Base-by-base conservation (phyloP, 2,888 invertebrate genomes). In the Euproctis similis region DNA sequence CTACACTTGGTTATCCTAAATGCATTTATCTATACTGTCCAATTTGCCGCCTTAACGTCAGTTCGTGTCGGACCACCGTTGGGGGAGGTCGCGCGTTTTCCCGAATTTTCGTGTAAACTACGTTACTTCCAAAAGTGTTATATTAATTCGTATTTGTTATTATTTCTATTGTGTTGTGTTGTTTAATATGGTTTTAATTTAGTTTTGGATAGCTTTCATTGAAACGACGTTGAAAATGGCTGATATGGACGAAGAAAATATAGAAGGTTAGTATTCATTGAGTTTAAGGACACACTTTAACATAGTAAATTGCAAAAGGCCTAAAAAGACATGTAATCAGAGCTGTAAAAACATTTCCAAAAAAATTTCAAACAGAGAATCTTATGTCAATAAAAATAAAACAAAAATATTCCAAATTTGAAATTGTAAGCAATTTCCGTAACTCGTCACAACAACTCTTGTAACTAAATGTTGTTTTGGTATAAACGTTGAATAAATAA, bases 221-320 rank as follows among this genome's bases (percentile, higher is more conserved):
- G 17, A 41, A 50, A 40, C 42, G 39, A 40, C n/a, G 33, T 50
- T 46, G 38, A 49, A 42, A 31, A 68, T 72, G 66, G 42, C 55
- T 10, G 70, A 70, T 33, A 54, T 53, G 26, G 72, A 73, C n/a
- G 71, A 70, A 28, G 73, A 72, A 39, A 71, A 60, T 36, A 52
- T 71, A 20, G 73, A 73, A 56, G 73, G 73, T 72, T 26, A 18
- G 50, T 21, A 14, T 14, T 14, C 6, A 14, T 14, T 14, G 14
- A 14, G 14, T 14, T 4, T 14, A 14, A 14, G 4, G 14, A 14
- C 14, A 14, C 14, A 14, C 6, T 14, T 6, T 7, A 23, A 9
- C 11, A 2, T 7, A 22, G 11, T 22, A 22, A 11, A 10, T 6
- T 14, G 6, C 14, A 14, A 14, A 14, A 14, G 6, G 4, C 6